Percentiles rank a stretch among this genome's conserved stretches.
phyloP scores from a whole-genome alignment of 2,888 invertebrate species.

The Asteroscopus sphinx region DNA sequence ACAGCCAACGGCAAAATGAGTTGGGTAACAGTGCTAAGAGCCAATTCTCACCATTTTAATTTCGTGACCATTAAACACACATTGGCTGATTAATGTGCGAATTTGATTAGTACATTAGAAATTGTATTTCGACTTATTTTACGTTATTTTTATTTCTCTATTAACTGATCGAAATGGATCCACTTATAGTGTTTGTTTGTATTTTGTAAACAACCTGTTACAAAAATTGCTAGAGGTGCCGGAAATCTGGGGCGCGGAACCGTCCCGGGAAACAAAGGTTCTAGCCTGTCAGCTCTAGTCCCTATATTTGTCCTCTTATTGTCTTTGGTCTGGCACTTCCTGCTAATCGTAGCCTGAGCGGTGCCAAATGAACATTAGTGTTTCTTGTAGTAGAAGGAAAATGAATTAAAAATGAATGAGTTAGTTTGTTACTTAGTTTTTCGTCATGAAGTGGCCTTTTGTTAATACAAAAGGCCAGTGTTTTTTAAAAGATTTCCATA shows the following conservation, averaged over 20 bases:
- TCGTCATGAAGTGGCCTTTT: too few relatives aligned
- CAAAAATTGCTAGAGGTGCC: background rate
- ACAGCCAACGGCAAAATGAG: conserved; percentile 45
- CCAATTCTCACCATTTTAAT: conserved; percentile 35
- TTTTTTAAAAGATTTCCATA: too few relatives aligned
- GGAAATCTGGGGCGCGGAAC: conserved; percentile 12
- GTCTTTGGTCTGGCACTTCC: conserved; percentile 30
- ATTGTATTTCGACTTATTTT: too few relatives aligned
- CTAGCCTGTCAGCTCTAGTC: conserved; percentile 15
- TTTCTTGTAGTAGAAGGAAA: conserved; percentile 22
- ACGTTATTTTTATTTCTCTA: background rate
- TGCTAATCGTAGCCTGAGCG: conserved; percentile 14
- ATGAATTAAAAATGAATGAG: too few relatives aligned
- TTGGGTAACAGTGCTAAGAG: conserved; percentile 39
- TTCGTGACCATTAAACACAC: conserved; percentile 12
- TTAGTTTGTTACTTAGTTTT: conserved; percentile 4
- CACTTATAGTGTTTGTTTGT: background rate
- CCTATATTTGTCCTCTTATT: conserved; percentile 21
- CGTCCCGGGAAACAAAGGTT: conserved; percentile 13
- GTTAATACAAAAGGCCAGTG: too few relatives aligned
- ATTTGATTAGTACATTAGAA: background rate
- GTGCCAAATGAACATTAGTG: conserved; percentile 33
- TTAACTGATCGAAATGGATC: background rate
- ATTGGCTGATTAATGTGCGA: conserved; percentile 1
- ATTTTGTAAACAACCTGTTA: conserved; percentile 11